Percentiles rank a stretch among this genome's conserved stretches.
phyloP scores from a whole-genome alignment of 1,140 invertebrate species.

The Scylla paramamosain region DNA sequence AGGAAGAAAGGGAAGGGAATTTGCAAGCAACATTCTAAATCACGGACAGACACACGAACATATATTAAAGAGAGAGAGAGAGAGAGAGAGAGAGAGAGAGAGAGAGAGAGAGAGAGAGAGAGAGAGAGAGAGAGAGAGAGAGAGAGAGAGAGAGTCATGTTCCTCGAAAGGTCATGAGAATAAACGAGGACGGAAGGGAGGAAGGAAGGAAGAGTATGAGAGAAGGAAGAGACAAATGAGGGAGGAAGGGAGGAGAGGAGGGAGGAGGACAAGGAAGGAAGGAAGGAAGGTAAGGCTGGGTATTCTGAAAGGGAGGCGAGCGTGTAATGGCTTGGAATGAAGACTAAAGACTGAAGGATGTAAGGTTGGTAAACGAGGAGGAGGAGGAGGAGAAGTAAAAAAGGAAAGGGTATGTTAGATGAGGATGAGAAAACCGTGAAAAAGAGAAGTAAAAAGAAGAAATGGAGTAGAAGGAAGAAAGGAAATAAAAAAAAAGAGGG shows the following conservation, averaged over 20 bases:
- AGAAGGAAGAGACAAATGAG: not conserved
- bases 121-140: slow-evolving; percentile 32
- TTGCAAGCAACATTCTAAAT: too few species aligned
- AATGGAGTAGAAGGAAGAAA: not conserved
- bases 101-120: slow-evolving; percentile 37
- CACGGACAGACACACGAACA: too few species aligned
- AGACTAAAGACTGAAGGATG: not conserved
- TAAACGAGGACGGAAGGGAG: not conserved
- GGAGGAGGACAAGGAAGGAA: too few species aligned
- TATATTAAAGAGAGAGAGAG: not conserved
- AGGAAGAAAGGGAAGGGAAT: too few species aligned
- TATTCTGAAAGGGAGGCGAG: not conserved
- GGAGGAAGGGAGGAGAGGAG: not conserved
- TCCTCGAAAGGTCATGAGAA: too few species aligned
- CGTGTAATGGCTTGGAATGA: not conserved
- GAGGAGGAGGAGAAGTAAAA: not conserved
- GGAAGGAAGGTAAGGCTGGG: not conserved
- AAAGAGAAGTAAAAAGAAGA: not conserved
- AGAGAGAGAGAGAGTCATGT: slow-evolving; percentile 13
- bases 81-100: slow-evolving; percentile 32
- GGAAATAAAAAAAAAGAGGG: not conserved
- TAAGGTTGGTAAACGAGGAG: not conserved
- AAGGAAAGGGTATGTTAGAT: too few species aligned
- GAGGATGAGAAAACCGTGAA: too few species aligned
- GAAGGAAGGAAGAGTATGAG: not conserved